These are phyloP conservation scores for Drosophila varians DNA, from an alignment of 1,140 invertebrate genomes.

Conservation along the genomic window DNA sequence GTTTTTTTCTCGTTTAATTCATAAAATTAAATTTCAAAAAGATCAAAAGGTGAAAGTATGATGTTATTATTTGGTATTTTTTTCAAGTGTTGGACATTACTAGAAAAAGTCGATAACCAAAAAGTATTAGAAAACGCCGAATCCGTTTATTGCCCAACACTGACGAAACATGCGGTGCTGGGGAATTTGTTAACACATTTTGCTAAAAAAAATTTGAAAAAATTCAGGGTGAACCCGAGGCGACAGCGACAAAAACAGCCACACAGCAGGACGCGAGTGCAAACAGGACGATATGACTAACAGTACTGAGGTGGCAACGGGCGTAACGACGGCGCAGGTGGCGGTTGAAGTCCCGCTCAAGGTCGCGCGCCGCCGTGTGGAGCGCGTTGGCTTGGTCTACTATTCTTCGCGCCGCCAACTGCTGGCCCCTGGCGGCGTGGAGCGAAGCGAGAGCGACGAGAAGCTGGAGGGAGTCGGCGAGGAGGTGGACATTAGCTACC, in stretches of 20 bases:
- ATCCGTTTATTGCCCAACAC: neutral
- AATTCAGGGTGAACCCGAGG: conserved; percentile 26
- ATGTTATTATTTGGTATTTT: too few species aligned
- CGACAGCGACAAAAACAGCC: conserved; percentile 1
- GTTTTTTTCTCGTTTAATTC: too few species aligned
- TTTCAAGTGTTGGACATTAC: too few species aligned
- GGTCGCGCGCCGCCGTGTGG: conserved; percentile 86
- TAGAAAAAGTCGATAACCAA: too few species aligned
- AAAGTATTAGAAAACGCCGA: neutral
- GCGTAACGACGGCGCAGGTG: conserved; percentile 1
- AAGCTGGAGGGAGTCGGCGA: conserved; percentile 83
- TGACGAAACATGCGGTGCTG: conserved; percentile 27
- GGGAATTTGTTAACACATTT: conserved; percentile 22
- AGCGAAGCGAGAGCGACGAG: conserved; percentile 71
- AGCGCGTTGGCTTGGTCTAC: conserved; percentile 81
- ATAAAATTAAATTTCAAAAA: too few species aligned
- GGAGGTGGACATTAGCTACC: conserved; percentile 93
- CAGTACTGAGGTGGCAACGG: conserved; percentile 9
- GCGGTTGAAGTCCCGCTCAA: conserved; percentile 60
- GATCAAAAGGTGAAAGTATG: too few species aligned
- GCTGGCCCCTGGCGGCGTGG: conserved; percentile 57
- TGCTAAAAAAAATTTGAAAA: conserved; percentile 18
- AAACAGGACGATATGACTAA: conserved; percentile 33
- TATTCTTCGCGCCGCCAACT: conserved; percentile 68
- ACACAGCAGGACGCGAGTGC: neutral